Conservation (phyloP, 2,113 vertebrate species). For the Lanius ludovicianus region DNA sequence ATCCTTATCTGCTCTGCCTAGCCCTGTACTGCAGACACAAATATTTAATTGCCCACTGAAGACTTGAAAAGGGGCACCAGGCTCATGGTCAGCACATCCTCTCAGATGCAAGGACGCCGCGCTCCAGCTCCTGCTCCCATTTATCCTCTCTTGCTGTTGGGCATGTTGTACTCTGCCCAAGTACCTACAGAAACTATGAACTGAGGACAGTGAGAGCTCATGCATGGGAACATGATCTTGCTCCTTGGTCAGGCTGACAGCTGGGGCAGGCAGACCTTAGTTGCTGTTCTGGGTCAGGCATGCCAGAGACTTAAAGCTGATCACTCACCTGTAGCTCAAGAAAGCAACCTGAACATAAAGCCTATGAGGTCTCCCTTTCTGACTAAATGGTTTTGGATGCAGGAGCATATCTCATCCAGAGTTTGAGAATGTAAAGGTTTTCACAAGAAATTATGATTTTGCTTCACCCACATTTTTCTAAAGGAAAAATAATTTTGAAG, state of each 20-base stretch:
- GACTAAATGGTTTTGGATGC: background rate
- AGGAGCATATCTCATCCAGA: background rate
- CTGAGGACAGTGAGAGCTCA: background rate
- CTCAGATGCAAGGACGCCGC: background rate
- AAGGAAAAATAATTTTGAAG: background rate
- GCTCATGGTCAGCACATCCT: background rate
- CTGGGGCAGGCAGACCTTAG: background rate
- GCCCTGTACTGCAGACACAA: background rate
- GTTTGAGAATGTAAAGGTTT: background rate
- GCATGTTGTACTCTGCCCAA: background rate
- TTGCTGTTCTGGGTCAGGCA: background rate
- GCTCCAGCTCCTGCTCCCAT: background rate
- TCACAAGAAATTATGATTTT: background rate
- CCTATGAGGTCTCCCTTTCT: background rate
- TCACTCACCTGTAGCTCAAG: background rate
- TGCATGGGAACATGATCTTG: fast-evolving
- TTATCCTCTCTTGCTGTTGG: background rate
- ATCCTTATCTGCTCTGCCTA: background rate
- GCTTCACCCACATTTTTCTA: background rate
- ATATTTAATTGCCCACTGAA: background rate
- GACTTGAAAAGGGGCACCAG: background rate
- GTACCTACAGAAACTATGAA: background rate
- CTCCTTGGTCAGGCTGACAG: background rate
- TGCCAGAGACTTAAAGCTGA: background rate
- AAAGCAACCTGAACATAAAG: background rate